A percentile compares a stretch with the other conserved stretches of the same genome.
These are phyloP conservation scores for Euproctis similis DNA, from an alignment of 2,888 invertebrate genomes.

Conservation along the genomic window DNA sequence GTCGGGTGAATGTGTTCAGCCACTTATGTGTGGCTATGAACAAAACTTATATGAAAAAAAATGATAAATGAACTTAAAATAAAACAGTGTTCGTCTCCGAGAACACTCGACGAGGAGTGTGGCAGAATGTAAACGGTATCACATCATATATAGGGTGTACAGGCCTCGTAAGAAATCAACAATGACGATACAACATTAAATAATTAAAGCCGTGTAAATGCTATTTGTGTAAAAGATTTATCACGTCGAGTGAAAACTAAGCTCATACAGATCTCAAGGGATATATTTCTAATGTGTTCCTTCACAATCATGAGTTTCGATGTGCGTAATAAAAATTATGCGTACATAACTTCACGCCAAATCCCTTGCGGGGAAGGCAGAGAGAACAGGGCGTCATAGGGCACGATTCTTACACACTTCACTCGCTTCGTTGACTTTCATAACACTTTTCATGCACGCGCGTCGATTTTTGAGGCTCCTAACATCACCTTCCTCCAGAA, in stretches of 20 bases:
- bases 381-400: too few species aligned
- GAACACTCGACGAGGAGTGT: constrained; percentile 64
- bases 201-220: constrained; percentile 59
- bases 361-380: too few species aligned
- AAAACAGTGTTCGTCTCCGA: constrained; percentile 41
- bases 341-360: too few species aligned
- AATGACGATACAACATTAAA: constrained; percentile 54
- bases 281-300: too few species aligned
- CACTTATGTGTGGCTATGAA: constrained; percentile 71
- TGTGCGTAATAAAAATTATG: too few species aligned
- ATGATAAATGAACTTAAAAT: constrained; percentile 53
- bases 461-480: too few species aligned
- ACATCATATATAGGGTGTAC: constrained; percentile 49
- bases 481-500: too few species aligned
- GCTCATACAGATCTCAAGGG: constrained; percentile 16
- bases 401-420: too few species aligned
- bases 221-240: constrained; percentile 58
- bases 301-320: background rate
- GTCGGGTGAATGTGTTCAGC: constrained; percentile 49
- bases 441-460: too few species aligned
- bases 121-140: constrained; percentile 24
- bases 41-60: constrained; percentile 36
- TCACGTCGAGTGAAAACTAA: constrained; percentile 25
- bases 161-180: constrained; percentile 46
- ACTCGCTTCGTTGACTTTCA: too few species aligned